phyloP scores from a whole-genome alignment of 2,797 vertebrate genomes.

The Sebastes nivosus region DNA sequence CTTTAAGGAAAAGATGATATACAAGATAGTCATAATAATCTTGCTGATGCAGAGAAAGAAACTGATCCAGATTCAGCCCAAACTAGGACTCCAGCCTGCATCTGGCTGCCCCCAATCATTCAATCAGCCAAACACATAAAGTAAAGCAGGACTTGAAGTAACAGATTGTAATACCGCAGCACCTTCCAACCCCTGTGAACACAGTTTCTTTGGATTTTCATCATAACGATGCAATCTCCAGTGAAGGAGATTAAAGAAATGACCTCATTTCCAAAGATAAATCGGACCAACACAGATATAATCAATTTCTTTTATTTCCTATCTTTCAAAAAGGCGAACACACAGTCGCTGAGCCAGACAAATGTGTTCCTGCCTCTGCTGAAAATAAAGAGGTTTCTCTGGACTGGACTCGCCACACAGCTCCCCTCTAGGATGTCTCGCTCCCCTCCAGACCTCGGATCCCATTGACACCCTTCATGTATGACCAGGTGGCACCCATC shows the following conservation, averaged over 20 bases:
- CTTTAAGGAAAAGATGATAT: neutral
- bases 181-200: slow-evolving; percentile 45
- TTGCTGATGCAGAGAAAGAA: neutral
- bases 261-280: slow-evolving; percentile 66
- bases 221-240: slow-evolving; percentile 67
- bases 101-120: slow-evolving; percentile 46
- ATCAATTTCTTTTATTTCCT: slow-evolving; percentile 70
- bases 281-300: slow-evolving; percentile 59
- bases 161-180: slow-evolving; percentile 41
- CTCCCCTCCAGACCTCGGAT: slow-evolving; percentile 32
- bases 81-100: slow-evolving; percentile 22
- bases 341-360: slow-evolving; percentile 41
- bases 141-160: slow-evolving; percentile 33
- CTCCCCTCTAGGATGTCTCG: slow-evolving; percentile 29
- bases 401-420: slow-evolving; percentile 30
- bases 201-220: slow-evolving; percentile 56
- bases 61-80: slow-evolving; percentile 27
- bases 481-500: slow-evolving; percentile 73
- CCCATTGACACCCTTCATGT: slow-evolving; percentile 78
- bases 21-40: neutral
- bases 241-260: slow-evolving; percentile 62
- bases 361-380: slow-evolving; percentile 32
- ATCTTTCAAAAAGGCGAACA: slow-evolving; percentile 52
- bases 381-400: slow-evolving; percentile 47
- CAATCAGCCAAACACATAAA: slow-evolving; percentile 35